These are phyloP conservation scores for Drosophila sordidula DNA, from an alignment of 2,888 invertebrate genomes.

Conservation along the genomic window DNA sequence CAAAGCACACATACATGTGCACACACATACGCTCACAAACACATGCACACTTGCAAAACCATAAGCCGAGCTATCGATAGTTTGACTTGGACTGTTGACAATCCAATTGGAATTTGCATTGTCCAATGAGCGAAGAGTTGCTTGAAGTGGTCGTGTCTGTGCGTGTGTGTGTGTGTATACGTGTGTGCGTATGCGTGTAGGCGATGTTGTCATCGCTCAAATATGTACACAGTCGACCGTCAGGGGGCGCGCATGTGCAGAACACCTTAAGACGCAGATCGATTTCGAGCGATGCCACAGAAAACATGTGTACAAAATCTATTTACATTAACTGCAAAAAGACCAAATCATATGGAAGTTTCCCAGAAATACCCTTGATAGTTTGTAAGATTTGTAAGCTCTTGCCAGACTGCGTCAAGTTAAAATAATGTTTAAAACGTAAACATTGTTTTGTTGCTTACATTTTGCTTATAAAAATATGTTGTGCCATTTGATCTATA, in stretches of 20 bases:
- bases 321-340: background rate
- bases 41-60: conserved; percentile 4
- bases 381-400: background rate
- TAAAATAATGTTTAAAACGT: too few species aligned
- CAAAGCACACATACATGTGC: conserved; percentile 6
- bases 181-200: conserved; percentile 23
- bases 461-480: too few species aligned
- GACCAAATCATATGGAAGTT: background rate
- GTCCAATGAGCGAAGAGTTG: conserved; percentile 42
- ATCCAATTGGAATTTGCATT: conserved; percentile 54
- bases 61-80: conserved; percentile 42
- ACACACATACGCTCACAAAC: conserved; percentile 10
- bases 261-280: conserved; percentile 21
- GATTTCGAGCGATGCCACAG: background rate
- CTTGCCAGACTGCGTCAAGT: background rate
- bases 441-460: too few species aligned
- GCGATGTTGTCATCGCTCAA: conserved; percentile 72
- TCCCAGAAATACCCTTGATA: background rate
- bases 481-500: background rate
- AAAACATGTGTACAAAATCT: conserved; percentile 5
- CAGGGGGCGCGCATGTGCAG: conserved; percentile 53
- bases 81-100: conserved; percentile 28
- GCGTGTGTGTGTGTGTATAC: conserved; percentile 21
- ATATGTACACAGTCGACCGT: conserved; percentile 39
- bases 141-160: conserved; percentile 27